A percentile compares a stretch with the other conserved stretches of the same genome.
These are phyloP conservation scores for Linurgus olivaceus DNA, from an alignment of 2,797 vertebrate genomes.

Conservation along the genomic window DNA sequence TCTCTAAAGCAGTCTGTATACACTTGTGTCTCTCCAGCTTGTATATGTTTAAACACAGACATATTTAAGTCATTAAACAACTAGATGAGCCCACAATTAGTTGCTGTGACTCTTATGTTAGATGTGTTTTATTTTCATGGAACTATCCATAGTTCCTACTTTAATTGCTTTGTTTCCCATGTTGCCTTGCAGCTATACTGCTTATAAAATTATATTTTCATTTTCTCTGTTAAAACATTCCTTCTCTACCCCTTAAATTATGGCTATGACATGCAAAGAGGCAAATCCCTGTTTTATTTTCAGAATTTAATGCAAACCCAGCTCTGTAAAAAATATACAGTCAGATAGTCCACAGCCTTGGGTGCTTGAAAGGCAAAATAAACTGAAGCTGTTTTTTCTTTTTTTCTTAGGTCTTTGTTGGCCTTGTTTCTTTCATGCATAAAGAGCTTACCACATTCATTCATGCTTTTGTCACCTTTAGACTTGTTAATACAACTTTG, in stretches of 20 bases:
- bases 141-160: not conserved
- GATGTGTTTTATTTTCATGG: not conserved
- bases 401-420: not conserved
- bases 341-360: not conserved
- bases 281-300: not conserved
- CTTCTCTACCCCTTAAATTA: not conserved
- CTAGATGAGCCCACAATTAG: not conserved
- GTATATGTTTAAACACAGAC: not conserved
- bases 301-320: not conserved
- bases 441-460: not conserved
- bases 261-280: not conserved
- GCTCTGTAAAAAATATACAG: not conserved
- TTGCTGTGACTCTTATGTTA: not conserved
- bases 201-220: constrained; percentile 10
- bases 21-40: not conserved
- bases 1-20: not conserved
- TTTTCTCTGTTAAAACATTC: constrained; percentile 6
- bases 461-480: constrained; percentile 43
- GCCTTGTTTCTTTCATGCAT: not conserved
- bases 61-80: not conserved
- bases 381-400: not conserved
- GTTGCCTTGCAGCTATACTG: not conserved
- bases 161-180: not conserved
- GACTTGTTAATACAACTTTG: constrained; percentile 17
- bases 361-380: not conserved